Conservation (phyloP, 2,797 vertebrate species). For the Sylvilagus floridanus region DNA sequence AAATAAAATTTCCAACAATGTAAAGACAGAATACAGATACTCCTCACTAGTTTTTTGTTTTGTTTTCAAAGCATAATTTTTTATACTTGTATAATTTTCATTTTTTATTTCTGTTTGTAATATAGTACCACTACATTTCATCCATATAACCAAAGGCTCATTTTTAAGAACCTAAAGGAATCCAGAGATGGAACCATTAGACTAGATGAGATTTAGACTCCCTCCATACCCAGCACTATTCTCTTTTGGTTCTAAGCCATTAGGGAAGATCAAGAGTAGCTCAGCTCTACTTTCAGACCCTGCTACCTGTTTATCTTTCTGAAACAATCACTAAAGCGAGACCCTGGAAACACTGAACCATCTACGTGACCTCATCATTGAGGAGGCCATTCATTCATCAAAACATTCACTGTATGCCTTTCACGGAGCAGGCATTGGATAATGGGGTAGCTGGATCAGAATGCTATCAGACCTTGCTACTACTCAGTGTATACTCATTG, state of each 20-base stretch:
- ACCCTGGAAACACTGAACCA: not conserved
- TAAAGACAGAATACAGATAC: not conserved
- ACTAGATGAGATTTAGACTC: not conserved
- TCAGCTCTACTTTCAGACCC: not conserved
- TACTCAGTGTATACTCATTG: not conserved
- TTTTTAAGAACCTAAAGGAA: not conserved
- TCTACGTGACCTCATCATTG: not conserved
- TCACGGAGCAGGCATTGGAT: not conserved
- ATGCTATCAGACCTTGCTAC: not conserved
- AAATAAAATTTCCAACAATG: conserved; percentile 9
- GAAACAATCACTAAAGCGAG: not conserved
- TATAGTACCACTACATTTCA: not conserved
- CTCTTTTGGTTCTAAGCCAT: not conserved
- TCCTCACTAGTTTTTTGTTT: not conserved
- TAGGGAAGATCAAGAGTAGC: not conserved
- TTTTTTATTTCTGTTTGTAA: conserved; percentile 11
- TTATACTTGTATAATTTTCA: not conserved
- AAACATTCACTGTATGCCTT: not conserved
- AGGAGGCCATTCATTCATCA: not conserved
- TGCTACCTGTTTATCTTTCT: not conserved
- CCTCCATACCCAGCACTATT: not conserved
- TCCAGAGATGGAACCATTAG: not conserved
- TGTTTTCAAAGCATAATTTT: not conserved
- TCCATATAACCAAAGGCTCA: not conserved
- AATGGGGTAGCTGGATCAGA: not conserved